Evolutionary conservation across 1,140 invertebrate species (phyloP).

Genomic region (Megalopta genalis): DNA sequence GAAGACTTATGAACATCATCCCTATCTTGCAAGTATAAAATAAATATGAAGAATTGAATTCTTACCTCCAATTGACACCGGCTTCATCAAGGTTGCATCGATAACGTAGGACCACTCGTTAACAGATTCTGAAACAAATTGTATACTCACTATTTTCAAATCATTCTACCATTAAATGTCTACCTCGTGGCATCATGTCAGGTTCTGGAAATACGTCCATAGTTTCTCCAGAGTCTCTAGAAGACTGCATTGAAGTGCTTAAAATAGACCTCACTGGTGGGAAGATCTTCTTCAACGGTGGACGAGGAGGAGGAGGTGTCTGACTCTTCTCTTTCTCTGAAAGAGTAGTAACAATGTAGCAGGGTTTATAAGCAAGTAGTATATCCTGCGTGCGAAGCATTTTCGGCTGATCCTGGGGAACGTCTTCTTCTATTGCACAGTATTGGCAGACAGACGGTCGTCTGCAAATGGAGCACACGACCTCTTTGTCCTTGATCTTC

Average conservation of each 20-base stretch:
- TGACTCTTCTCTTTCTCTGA: conserved; percentile 11
- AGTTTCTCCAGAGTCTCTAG: background rate
- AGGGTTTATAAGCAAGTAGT: conserved; percentile 60
- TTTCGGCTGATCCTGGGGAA: conserved; percentile 14
- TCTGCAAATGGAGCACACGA: conserved; percentile 45
- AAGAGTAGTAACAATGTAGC: conserved; percentile 37
- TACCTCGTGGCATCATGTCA: conserved; percentile 28
- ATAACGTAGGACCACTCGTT: conserved; percentile 54
- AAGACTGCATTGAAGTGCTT: background rate
- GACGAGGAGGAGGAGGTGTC: background rate
- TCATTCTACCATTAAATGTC: background rate
- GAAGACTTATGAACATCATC: too few relatives aligned
- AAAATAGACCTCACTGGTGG: too few relatives aligned
- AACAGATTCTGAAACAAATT: conserved; percentile 41
- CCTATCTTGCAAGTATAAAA: background rate
- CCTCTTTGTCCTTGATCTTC: conserved; percentile 43
- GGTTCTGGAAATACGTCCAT: conserved; percentile 5
- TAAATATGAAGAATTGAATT: background rate
- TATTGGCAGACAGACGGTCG: conserved; percentile 44
- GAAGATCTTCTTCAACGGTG: background rate
- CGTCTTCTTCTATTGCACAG: background rate
- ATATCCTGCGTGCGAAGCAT: conserved; percentile 59
- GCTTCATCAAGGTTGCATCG: conserved; percentile 36
- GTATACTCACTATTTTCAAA: too few relatives aligned
- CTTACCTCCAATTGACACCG: conserved; percentile 45